These are phyloP conservation scores for Dione vanillae DNA, from an alignment of 2,888 invertebrate genomes.

Conservation along the genomic window DNA sequence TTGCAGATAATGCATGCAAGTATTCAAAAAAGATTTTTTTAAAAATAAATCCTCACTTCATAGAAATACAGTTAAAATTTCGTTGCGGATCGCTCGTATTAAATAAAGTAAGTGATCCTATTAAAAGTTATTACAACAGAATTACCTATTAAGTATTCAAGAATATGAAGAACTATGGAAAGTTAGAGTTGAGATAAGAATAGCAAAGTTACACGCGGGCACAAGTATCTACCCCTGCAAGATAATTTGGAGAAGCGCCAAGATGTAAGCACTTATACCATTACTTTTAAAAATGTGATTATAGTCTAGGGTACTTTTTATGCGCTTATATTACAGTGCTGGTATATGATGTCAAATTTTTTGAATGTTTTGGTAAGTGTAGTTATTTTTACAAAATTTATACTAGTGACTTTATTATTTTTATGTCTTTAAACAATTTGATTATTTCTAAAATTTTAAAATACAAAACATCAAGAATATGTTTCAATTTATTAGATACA, in stretches of 20 bases:
- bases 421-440: background rate
- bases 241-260: slow-evolving; percentile 46
- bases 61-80: background rate
- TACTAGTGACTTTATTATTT: background rate
- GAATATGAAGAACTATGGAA: slow-evolving; percentile 49
- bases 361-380: background rate
- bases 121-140: slow-evolving; percentile 7
- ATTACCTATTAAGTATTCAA: slow-evolving; percentile 22
- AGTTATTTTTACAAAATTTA: background rate
- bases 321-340: slow-evolving; percentile 17
- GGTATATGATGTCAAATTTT: slow-evolving; percentile 12
- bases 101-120: background rate
- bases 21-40: background rate
- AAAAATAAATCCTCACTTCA: background rate
- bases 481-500: too few relatives aligned
- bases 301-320: slow-evolving; percentile 37
- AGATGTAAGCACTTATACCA: slow-evolving; percentile 46
- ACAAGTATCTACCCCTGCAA: slow-evolving; percentile 34
- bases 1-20: background rate
- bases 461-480: too few relatives aligned
- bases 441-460: background rate
- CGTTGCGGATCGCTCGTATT: background rate
- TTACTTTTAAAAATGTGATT: slow-evolving; percentile 47
- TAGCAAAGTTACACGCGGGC: slow-evolving; percentile 36
- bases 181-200: slow-evolving; percentile 41